Conservation (phyloP, 2,797 vertebrate genomes). For the Urosaurus nigricauda region DNA sequence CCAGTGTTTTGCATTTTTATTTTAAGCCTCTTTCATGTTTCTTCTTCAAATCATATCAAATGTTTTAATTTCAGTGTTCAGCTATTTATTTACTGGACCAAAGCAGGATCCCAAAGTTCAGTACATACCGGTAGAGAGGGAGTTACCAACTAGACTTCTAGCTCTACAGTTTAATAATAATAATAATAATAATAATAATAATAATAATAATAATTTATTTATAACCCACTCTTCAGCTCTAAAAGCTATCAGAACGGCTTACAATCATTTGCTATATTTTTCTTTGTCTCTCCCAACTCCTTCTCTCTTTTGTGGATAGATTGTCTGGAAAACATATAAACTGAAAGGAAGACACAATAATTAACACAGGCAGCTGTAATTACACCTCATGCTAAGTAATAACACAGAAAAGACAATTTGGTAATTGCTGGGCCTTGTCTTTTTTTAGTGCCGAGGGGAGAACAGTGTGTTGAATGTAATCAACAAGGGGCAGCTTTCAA, state of each 20-base stretch:
- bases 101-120: no score
- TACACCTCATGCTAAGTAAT: constrained; percentile 45
- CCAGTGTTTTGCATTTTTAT: no score
- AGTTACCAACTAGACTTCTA: neutral
- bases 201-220: no score
- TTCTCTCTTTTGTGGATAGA: neutral
- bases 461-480: neutral
- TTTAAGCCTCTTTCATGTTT: neutral
- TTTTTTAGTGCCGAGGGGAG: constrained; percentile 27
- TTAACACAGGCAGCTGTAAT: constrained; percentile 55
- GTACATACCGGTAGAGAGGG: neutral
- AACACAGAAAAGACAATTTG: constrained; percentile 24
- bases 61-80: neutral
- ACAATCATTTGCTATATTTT: no score
- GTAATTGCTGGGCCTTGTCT: constrained; percentile 46
- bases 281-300: neutral
- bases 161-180: no score
- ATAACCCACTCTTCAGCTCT: no score
- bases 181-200: no score
- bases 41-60: neutral
- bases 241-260: no score
- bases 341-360: constrained; percentile 13
- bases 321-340: constrained; percentile 34
- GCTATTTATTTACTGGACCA: neutral
- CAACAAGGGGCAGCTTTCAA: neutral